These are phyloP conservation scores for Oscheius sp. DNA, from an alignment of 2,888 invertebrate species.

Conservation along the genomic window DNA sequence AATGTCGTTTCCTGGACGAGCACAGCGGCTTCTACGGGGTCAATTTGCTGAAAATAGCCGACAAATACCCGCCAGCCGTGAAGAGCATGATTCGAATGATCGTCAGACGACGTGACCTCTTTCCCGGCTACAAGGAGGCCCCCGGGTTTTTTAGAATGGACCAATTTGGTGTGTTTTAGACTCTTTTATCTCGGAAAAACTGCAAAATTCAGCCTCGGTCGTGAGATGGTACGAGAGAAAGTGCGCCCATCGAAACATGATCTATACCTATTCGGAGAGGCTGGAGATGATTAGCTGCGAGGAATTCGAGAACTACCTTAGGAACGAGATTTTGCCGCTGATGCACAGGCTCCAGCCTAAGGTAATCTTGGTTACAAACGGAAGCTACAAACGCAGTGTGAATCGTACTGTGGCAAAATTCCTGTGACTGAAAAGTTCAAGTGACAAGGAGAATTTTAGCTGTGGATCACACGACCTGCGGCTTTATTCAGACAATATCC, in stretches of 20 bases:
- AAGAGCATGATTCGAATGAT: constrained; percentile 3
- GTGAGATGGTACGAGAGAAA: constrained; percentile 27
- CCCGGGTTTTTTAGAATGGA: constrained; percentile 11
- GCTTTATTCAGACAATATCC: too few relatives aligned
- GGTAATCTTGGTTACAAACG: not conserved
- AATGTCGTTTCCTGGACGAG: not conserved
- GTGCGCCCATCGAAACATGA: constrained; percentile 7
- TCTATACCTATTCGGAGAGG: not conserved
- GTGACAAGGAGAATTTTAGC: too few relatives aligned
- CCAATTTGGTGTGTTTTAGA: not conserved
- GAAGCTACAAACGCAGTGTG: too few relatives aligned
- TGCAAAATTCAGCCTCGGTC: constrained; percentile 7
- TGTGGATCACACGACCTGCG: too few relatives aligned
- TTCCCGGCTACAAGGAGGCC: constrained; percentile 3
- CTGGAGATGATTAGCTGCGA: constrained; percentile 7
- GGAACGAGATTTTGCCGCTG: not conserved
- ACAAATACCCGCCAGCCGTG: constrained; percentile 1
- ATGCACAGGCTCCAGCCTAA: not conserved
- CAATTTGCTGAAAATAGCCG: constrained; percentile 7
- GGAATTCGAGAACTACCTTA: constrained; percentile 2
- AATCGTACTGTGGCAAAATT: too few relatives aligned
- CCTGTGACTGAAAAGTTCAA: too few relatives aligned
- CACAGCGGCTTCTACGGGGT: not conserved
- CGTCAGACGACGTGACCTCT: constrained; percentile 10
- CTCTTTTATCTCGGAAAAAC: not conserved